Evolutionary conservation across 2,113 vertebrate species (phyloP).

Genomic region (Lagopus muta): DNA sequence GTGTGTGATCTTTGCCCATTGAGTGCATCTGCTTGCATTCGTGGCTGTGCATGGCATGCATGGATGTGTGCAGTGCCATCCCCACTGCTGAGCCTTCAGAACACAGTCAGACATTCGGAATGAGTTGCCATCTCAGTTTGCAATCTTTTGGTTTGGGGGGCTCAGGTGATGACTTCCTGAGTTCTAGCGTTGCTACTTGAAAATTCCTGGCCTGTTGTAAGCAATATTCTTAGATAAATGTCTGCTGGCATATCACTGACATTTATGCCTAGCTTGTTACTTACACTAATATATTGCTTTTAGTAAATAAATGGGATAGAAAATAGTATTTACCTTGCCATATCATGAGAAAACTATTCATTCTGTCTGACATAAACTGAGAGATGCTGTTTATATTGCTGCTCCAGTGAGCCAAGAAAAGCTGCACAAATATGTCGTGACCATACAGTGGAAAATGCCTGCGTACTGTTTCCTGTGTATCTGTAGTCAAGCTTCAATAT

Average conservation of each 20-base stretch:
- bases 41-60: accelerated
- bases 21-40: accelerated
- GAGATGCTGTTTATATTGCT: slow-evolving; percentile 42
- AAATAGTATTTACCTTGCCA: slow-evolving; percentile 31
- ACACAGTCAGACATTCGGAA: neutral
- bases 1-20: accelerated
- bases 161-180: neutral
- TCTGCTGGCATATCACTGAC: neutral
- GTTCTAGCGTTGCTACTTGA: neutral
- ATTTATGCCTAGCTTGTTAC: neutral
- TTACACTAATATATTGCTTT: slow-evolving; percentile 13
- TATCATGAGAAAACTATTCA: neutral
- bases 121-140: neutral
- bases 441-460: neutral
- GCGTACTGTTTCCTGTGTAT: neutral
- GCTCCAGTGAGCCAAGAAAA: slow-evolving; percentile 23
- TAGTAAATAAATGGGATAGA: neutral
- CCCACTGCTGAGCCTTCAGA: neutral
- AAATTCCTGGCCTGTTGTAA: neutral
- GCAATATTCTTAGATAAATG: neutral
- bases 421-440: neutral
- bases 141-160: neutral
- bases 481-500: neutral
- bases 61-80: accelerated
- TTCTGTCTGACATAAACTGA: neutral